These are phyloP conservation scores for Marronus borbonicus DNA, from an alignment of 2,888 invertebrate genomes.

Conservation along the genomic window DNA sequence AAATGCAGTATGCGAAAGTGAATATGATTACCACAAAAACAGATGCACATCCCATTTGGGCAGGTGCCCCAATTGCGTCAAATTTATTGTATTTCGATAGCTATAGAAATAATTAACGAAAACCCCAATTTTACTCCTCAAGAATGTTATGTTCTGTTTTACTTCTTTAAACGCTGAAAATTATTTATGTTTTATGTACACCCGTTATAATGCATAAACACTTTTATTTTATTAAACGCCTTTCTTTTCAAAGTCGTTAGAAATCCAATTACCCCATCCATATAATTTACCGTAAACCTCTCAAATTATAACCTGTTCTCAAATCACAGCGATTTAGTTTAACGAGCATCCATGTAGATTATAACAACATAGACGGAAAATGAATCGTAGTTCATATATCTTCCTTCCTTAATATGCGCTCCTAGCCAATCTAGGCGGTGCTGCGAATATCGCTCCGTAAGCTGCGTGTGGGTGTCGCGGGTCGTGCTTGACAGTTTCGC, in stretches of 20 bases:
- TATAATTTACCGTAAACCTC: constrained; percentile 27
- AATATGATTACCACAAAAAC: too few relatives aligned
- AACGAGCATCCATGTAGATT: constrained; percentile 4
- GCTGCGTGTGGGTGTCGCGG: constrained; percentile 26
- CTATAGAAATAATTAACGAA: too few relatives aligned
- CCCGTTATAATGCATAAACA: background rate
- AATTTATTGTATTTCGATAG: too few relatives aligned
- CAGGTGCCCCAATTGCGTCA: too few relatives aligned
- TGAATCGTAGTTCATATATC: background rate
- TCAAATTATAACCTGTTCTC: constrained; percentile 31
- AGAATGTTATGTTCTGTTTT: too few relatives aligned
- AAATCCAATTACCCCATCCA: constrained; percentile 14
- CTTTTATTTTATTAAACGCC: background rate
- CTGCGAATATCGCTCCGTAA: background rate
- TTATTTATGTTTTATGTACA: too few relatives aligned
- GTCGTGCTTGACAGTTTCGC: constrained; percentile 13
- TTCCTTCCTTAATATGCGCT: background rate
- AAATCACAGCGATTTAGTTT: constrained; percentile 19
- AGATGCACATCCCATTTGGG: too few relatives aligned
- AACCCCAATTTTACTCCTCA: too few relatives aligned
- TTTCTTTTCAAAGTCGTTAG: constrained; percentile 8
- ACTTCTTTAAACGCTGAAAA: too few relatives aligned
- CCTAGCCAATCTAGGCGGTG: background rate
- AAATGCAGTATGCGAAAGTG: too few relatives aligned
- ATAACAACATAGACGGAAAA: background rate